phyloP scores from a whole-genome alignment of 2,113 vertebrate genomes.

The Nibea albiflora region DNA sequence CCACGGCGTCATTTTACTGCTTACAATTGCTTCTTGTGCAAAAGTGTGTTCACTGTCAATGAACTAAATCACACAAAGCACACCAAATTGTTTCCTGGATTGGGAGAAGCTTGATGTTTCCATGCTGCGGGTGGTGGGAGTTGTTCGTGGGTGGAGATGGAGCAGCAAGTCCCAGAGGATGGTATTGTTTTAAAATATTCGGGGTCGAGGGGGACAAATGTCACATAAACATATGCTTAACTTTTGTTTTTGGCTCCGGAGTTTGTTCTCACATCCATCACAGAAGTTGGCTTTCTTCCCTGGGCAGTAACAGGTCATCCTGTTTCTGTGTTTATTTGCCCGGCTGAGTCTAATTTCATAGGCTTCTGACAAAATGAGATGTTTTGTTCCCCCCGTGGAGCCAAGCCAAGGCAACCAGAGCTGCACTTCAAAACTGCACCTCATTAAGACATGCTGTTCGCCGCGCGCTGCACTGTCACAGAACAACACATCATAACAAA shows the following conservation, averaged over 20 bases:
- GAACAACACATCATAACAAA: constrained; percentile 7
- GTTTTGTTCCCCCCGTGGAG: constrained; percentile 29
- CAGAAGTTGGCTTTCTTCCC: neutral
- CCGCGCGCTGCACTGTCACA: neutral
- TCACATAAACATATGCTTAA: constrained; percentile 34
- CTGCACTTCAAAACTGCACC: constrained; percentile 31
- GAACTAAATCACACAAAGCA: neutral
- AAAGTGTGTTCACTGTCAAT: constrained; percentile 8
- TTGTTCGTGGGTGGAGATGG: constrained; percentile 30
- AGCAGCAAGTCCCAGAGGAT: constrained; percentile 38
- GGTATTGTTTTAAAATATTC: constrained; percentile 44
- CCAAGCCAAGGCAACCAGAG: constrained; percentile 27
- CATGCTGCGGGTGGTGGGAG: neutral
- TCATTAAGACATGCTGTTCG: constrained; percentile 25
- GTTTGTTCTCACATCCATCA: constrained; percentile 28
- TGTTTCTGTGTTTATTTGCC: constrained; percentile 11
- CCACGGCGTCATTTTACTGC: constrained; percentile 12
- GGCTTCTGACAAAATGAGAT: constrained; percentile 37
- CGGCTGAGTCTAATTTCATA: constrained; percentile 38
- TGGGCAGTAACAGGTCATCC: neutral
- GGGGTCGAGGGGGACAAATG: constrained; percentile 16
- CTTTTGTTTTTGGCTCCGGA: constrained; percentile 7
- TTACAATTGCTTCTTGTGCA: neutral
- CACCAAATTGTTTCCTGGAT: neutral
- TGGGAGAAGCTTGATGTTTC: constrained; percentile 16